Conservation (phyloP, 1,140 invertebrate genomes). For the Drosophila orena region DNA sequence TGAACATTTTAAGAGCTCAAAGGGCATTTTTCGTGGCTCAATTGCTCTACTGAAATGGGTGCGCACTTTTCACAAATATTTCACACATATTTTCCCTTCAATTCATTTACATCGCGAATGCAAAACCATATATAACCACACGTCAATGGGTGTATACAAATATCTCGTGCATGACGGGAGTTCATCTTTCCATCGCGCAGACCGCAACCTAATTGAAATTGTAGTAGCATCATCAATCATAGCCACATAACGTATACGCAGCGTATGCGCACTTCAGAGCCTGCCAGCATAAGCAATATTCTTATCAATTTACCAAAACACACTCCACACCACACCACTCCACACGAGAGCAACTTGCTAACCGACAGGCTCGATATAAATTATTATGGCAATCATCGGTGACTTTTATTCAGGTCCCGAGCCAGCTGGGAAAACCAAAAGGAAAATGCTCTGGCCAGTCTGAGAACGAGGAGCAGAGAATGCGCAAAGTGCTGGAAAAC, state of each 20-base stretch:
- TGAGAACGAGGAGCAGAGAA: conserved; percentile 3
- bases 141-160: conserved; percentile 37
- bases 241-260: conserved; percentile 47
- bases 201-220: conserved; percentile 69
- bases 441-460: conserved; percentile 5
- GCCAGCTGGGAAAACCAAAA: conserved; percentile 25
- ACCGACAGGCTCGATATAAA: conserved; percentile 55
- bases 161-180: conserved; percentile 30
- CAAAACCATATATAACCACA: conserved; percentile 29
- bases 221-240: conserved; percentile 75
- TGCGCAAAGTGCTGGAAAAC: conserved; percentile 50
- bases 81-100: background rate
- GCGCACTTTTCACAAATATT: conserved; percentile 18
- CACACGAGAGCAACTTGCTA: background rate
- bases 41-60: too few species aligned
- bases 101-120: conserved; percentile 30
- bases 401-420: conserved; percentile 67
- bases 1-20: conserved; percentile 1
- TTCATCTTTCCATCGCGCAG: conserved; percentile 29
- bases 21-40: conserved; percentile 3
- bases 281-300: conserved; percentile 64
- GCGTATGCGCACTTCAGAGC: conserved; percentile 49
- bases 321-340: conserved; percentile 3
- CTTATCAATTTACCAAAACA: conserved; percentile 72
- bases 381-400: conserved; percentile 80